Base-by-base conservation (phyloP, 2,113 vertebrate species). In the Aleadryas rufinucha region DNA sequence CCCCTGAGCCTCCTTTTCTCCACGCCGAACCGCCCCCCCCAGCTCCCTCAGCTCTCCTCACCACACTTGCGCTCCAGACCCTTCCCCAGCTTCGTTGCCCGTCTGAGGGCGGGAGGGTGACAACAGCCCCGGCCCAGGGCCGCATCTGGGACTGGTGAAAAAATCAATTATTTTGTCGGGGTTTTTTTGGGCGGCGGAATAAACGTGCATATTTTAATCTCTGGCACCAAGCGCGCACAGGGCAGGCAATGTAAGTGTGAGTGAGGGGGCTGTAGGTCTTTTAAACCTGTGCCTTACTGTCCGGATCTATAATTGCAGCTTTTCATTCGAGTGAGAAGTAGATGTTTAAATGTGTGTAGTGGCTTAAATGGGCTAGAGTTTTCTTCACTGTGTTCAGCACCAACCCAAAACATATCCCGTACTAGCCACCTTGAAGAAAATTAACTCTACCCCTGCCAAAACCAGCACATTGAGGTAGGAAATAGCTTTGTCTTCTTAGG, bases 221-320 rank as follows among this genome's bases (percentile, higher is more conserved):
- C n/a, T 27, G 28, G 14, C 33, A 6, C 6, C 6, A 61, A 16
- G 64, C 2, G 1, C 0, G 1, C 15, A 4, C 6, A 6, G 2
- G 27, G 64, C 30, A 7, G 53, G 41, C 6, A 24, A 33, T 1
- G 0, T 22, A 8, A 31, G 10, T 2, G 31, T 18, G 30, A 3
- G 26, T 0, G 16, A 6, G 7, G 35, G 13, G 7, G 3, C 50
- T 42, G 10, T 2, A 33, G 14, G 14, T 14, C 15, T 16, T 31
- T 22, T 17, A 6, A 45, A 31, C 13, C 18, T 21, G 10, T 13
- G 20, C 52, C 33, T 33, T 9, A 1, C 28, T 1, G 13, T 6
- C 1, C 35, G 3, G 2, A 22, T 63, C 30, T 15, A 0, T 6
- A 35, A 27, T 6, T 19, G 8, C 0, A n/a, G n/a, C 16, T 57